Evolutionary conservation across 2,888 invertebrate species (phyloP).

Genomic region (Orthonychiurus folsomi): DNA sequence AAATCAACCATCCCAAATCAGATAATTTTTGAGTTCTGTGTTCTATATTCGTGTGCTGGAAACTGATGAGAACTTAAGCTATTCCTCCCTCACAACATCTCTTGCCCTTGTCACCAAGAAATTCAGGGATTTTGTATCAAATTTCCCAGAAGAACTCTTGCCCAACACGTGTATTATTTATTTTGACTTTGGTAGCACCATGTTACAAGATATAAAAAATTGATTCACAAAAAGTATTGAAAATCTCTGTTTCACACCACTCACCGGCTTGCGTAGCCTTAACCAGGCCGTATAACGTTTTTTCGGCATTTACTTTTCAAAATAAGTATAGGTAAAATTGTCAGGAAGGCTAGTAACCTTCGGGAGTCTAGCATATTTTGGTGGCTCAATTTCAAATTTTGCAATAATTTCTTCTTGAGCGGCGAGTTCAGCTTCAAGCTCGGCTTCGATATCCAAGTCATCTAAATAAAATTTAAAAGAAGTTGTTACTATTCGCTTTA

Average conservation of each 20-base stretch:
- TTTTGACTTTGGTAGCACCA: background rate
- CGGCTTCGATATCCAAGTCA: slow-evolving; percentile 77
- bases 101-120: too few species aligned
- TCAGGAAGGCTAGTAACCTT: slow-evolving; percentile 38
- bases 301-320: slow-evolving; percentile 19
- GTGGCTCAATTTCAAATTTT: slow-evolving; percentile 30
- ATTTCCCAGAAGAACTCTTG: too few species aligned
- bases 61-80: too few species aligned
- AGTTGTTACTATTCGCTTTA: too few species aligned
- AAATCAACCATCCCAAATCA: too few species aligned
- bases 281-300: background rate
- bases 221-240: background rate
- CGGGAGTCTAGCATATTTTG: slow-evolving; percentile 24
- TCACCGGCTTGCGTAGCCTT: background rate
- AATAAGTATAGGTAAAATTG: slow-evolving; percentile 38
- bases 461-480: too few species aligned
- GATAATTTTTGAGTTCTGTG: too few species aligned
- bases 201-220: background rate
- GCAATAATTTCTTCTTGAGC: slow-evolving; percentile 46
- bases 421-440: slow-evolving; percentile 52
- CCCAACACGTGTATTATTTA: too few species aligned
- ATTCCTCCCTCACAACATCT: too few species aligned
- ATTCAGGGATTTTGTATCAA: too few species aligned
- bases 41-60: too few species aligned
- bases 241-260: background rate